Conservation (phyloP, 2,113 vertebrate genomes). For the Vombatus ursinus region DNA sequence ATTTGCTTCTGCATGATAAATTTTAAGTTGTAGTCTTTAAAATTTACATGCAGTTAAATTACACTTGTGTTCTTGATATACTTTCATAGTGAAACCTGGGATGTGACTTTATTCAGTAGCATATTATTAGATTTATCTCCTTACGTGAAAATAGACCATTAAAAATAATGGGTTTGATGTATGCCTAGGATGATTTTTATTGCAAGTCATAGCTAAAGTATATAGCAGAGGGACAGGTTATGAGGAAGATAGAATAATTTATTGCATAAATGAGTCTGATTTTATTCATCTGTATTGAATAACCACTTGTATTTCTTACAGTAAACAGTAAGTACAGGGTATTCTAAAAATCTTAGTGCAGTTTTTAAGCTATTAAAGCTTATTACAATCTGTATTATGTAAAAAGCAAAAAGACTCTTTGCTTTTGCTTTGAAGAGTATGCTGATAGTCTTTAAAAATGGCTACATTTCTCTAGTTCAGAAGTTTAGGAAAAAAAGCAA, state of each 20-base stretch:
- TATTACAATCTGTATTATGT: background rate
- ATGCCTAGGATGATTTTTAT: slow-evolving; percentile 20
- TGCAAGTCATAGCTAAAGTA: background rate
- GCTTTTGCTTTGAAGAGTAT: background rate
- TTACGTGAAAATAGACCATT: slow-evolving; percentile 16
- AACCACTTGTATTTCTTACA: background rate
- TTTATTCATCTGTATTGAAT: slow-evolving; percentile 31
- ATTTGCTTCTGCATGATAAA: slow-evolving; percentile 24
- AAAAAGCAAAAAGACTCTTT: background rate
- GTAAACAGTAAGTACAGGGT: background rate
- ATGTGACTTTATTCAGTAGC: slow-evolving; percentile 4
- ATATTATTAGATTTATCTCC: slow-evolving; percentile 28
- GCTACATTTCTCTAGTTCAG: background rate
- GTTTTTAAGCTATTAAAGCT: background rate
- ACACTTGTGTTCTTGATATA: background rate
- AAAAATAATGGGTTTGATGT: slow-evolving; percentile 7
- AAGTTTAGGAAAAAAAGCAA: background rate
- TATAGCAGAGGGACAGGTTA: background rate
- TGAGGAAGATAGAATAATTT: background rate
- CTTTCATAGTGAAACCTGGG: slow-evolving; percentile 40
- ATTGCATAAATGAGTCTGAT: background rate
- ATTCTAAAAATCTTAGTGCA: background rate
- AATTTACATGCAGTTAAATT: slow-evolving; percentile 45
- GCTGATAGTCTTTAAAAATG: background rate
- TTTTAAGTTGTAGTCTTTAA: slow-evolving; percentile 57